Evolutionary conservation across 2,113 vertebrate species (phyloP), one percentile per base, ranked within the genome.

Genomic region (Ploceus nigricollis): DNA sequence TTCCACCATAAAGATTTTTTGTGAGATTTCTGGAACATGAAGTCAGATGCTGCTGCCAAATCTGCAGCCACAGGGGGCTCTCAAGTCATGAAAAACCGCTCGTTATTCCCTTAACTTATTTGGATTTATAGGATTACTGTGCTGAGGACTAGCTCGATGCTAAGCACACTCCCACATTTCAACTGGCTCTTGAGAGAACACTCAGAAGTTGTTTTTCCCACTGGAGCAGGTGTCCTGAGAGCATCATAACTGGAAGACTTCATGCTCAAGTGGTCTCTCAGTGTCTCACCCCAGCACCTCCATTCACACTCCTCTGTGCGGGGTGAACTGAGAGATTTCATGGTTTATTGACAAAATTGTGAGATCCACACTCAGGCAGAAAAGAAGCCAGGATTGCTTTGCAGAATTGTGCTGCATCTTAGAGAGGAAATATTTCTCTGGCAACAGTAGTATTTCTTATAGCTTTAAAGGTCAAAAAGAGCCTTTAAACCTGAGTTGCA

Each of bases 51-150:
- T 56, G 37, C 81, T 96, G 84, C 84, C 95, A 94, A 91, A 87
- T 87, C 82, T 64, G 57, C 82, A 88, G 75, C 73, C 94, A 65
- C 90, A 88, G 40, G 79, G 76, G 54, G 42, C 82, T 92, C 92
- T 50, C 63, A 90, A 90, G 79, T 22, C 2, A 51, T 71, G 31
- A 71, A 47, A 76, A 70, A 76, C 48, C 35, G 22, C 40, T 93
- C 30, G 80, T 94, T 90, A 90, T 93, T 94, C 73, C 65, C 69
- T 91, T 82, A 91, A 87, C 7, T 64, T 50, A 53, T 88, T 73
- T 83, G 54, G 71, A 92, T 90, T 94, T 86, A 73, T 51, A 70
- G 68, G 63, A 83, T 92, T 93, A 54, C 27, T 61, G 48, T 48
- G 53, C 79, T 85, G 82, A 69, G 45, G 37, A 68, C 75, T 69